phyloP scores from a whole-genome alignment of 2,797 vertebrate species.

The Aselliscus stoliczkanus region DNA sequence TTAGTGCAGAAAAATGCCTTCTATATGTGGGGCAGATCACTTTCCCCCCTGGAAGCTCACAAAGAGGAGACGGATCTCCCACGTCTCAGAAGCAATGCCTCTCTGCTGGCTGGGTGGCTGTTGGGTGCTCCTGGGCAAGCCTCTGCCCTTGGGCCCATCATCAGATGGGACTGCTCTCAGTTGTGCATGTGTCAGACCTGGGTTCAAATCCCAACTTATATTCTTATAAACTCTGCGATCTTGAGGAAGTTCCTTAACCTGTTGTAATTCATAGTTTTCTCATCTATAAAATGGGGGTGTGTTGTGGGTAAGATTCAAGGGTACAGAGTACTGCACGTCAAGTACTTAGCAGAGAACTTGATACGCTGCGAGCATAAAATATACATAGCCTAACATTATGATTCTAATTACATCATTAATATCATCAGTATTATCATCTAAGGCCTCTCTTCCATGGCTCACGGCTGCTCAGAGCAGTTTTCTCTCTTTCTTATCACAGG shows the following conservation, averaged over 20 bases:
- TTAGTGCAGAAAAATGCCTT: conserved; percentile 36
- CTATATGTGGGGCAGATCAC: neutral
- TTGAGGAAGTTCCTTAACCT: neutral
- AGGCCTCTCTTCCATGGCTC: neutral
- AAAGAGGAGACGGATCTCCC: neutral
- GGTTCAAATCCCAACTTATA: neutral
- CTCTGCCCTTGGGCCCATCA: neutral
- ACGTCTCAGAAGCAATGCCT: neutral
- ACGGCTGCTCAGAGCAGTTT: neutral
- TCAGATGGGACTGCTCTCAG: neutral
- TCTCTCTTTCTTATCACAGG: neutral
- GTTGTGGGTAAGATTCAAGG: neutral
- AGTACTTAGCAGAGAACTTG: neutral
- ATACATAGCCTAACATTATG: neutral
- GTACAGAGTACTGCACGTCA: neutral
- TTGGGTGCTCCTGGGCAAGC: neutral
- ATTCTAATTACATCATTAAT: neutral
- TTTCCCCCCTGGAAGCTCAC: conserved; percentile 20
- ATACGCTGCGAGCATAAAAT: neutral
- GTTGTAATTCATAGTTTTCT: neutral
- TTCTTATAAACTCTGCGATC: neutral
- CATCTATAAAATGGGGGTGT: neutral
- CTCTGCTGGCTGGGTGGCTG: neutral
- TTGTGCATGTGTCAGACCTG: neutral
- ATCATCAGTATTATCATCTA: neutral